A percentile compares a stretch with the other conserved stretches of the same genome.
Evolutionary conservation across 2,888 invertebrate species (phyloP).

Genomic region (Tachina fera): DNA sequence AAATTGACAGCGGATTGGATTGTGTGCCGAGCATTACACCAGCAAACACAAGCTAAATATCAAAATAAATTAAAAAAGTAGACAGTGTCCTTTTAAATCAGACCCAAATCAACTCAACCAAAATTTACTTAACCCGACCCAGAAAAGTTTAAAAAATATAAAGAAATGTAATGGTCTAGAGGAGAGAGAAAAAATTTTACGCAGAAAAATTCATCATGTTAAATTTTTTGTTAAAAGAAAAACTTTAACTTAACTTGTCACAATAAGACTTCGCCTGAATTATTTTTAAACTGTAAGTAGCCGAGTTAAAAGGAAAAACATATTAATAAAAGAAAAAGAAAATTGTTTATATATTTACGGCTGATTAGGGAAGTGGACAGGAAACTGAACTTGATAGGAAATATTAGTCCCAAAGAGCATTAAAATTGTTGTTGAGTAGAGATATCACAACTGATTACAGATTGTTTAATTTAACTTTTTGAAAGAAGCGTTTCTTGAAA

Average conservation of each 20-base stretch:
- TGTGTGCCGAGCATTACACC: not conserved
- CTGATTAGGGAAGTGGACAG: no score
- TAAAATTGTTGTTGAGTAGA: no score
- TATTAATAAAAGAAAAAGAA: not conserved
- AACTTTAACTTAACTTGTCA: slow-evolving; percentile 53
- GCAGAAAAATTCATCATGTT: slow-evolving; percentile 35
- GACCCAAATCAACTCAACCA: slow-evolving; percentile 65
- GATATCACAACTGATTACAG: no score
- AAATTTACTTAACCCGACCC: slow-evolving; percentile 62
- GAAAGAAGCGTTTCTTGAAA: no score
- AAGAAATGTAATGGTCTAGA: not conserved
- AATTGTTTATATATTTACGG: not conserved
- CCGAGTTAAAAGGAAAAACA: not conserved
- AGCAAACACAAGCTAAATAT: slow-evolving; percentile 39
- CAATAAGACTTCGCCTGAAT: slow-evolving; percentile 59
- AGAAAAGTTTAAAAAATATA: not conserved
- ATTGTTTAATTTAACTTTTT: no score
- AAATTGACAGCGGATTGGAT: slow-evolving; percentile 32
- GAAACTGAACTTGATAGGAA: no score
- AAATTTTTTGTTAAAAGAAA: not conserved
- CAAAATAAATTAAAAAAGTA: not conserved
- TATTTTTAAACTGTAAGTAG: slow-evolving; percentile 20
- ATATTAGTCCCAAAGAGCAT: no score
- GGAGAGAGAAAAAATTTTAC: slow-evolving; percentile 12
- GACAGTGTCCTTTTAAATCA: slow-evolving; percentile 41